phyloP scores from a whole-genome alignment of 2,888 invertebrate species.

The Schizaphis graminum region DNA sequence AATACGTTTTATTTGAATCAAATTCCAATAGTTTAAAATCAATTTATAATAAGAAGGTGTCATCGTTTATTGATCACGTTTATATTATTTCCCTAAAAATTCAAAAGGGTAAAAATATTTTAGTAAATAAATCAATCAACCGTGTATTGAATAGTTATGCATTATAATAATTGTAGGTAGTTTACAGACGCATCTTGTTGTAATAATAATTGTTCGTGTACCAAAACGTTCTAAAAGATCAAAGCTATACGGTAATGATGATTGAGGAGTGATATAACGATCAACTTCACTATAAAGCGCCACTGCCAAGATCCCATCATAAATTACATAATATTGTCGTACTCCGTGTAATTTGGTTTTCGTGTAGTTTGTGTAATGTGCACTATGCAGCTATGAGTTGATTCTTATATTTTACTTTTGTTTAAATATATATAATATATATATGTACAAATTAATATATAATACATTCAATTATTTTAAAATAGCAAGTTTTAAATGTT shows the following conservation, averaged over 20 bases:
- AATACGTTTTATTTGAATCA: not conserved
- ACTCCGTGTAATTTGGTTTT: not conserved
- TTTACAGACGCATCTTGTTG: not conserved
- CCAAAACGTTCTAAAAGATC: not conserved
- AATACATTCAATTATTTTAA: not conserved
- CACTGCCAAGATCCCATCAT: not conserved
- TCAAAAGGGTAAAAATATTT: not conserved
- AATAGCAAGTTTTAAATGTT: not conserved
- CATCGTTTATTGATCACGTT: not conserved
- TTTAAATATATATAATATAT: not conserved
- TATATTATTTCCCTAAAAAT: not conserved
- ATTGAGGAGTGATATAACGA: not conserved
- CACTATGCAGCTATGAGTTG: not conserved
- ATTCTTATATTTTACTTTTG: not conserved
- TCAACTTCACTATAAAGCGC: not conserved
- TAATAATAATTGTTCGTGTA: not conserved
- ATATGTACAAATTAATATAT: too few relatives aligned
- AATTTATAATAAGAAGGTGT: not conserved
- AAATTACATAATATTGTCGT: not conserved
- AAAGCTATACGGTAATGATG: not conserved
- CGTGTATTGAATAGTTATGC: not conserved
- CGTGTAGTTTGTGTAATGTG: not conserved
- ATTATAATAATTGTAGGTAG: not conserved
- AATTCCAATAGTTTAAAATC: not conserved
- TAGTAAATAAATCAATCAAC: not conserved